phyloP scores from a whole-genome alignment of 2,888 invertebrate genomes.

The Ommatoiulus sabulosus region DNA sequence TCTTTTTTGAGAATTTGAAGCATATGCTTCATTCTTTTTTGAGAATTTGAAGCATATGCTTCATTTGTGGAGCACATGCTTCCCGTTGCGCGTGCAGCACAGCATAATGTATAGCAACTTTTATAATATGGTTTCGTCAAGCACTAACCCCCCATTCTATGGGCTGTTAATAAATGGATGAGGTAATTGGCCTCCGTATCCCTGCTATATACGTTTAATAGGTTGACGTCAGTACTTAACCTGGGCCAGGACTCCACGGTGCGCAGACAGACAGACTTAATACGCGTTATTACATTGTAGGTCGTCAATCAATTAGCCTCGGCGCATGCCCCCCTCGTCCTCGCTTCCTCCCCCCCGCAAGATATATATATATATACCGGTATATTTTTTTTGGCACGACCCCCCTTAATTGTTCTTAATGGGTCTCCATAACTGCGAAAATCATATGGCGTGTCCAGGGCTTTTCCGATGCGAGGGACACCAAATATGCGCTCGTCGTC shows the following conservation, averaged over 20 bases:
- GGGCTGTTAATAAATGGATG: constrained; percentile 16
- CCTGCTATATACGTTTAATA: constrained; percentile 32
- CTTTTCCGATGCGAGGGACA: constrained; percentile 51
- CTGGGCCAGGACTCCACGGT: constrained; percentile 42
- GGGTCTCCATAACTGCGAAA: constrained; percentile 56
- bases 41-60: too few species aligned
- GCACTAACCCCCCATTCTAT: background rate
- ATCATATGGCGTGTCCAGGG: constrained; percentile 56
- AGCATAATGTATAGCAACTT: background rate
- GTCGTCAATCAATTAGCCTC: constrained; percentile 55
- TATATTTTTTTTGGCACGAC: background rate
- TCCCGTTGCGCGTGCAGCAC: background rate
- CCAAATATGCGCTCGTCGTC: constrained; percentile 52
- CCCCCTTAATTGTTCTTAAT: constrained; percentile 56
- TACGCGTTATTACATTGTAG: constrained; percentile 56
- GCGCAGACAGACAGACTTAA: constrained; percentile 50
- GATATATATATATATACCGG: too few species aligned
- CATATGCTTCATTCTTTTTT: too few species aligned
- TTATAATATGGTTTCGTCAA: constrained; percentile 13
- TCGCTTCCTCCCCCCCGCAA: constrained; percentile 16
- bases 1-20: too few species aligned
- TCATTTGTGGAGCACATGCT: background rate
- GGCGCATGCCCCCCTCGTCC: constrained; percentile 52
- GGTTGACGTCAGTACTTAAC: constrained; percentile 48
- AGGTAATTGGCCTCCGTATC: constrained; percentile 9